These are phyloP conservation scores for Neolamprologus falcicula DNA, from an alignment of 2,113 vertebrate genomes.

Conservation along the genomic window DNA sequence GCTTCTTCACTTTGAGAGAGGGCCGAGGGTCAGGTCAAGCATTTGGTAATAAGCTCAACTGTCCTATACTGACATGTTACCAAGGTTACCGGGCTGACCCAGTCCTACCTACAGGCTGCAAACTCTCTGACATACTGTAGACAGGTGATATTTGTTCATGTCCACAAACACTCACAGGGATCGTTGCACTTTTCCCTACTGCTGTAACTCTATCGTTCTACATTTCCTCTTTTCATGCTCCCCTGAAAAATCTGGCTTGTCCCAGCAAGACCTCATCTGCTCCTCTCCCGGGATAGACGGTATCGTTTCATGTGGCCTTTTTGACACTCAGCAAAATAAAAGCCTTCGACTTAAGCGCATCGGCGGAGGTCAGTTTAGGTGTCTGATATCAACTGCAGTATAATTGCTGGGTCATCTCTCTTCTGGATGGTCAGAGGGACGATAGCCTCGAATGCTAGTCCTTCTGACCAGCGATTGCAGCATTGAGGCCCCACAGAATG, in stretches of 20 bases:
- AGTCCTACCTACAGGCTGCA: not conserved
- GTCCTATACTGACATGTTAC: slow-evolving; percentile 58
- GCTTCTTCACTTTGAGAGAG: slow-evolving; percentile 62
- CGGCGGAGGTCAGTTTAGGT: slow-evolving; percentile 15
- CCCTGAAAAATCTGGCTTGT: slow-evolving; percentile 16
- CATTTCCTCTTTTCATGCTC: not conserved
- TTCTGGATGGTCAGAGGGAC: not conserved
- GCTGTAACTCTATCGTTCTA: slow-evolving; percentile 2
- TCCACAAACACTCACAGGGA: not conserved
- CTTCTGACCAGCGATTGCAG: not conserved
- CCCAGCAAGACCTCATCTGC: not conserved
- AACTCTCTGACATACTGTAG: not conserved
- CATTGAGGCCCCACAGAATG: slow-evolving; percentile 65
- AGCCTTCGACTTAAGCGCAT: not conserved
- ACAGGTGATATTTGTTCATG: not conserved
- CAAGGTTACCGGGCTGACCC: slow-evolving; percentile 58
- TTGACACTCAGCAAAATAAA: slow-evolving; percentile 20
- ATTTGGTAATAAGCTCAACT: slow-evolving; percentile 72
- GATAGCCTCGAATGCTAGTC: not conserved
- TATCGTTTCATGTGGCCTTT: not conserved
- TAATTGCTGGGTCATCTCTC: slow-evolving; percentile 29
- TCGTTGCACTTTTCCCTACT: not conserved
- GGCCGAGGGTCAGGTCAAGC: slow-evolving; percentile 63
- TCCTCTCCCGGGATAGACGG: not conserved
- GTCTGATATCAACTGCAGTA: not conserved